Conservation (phyloP, 2,113 vertebrate species). For the Nannospalax galili region DNA sequence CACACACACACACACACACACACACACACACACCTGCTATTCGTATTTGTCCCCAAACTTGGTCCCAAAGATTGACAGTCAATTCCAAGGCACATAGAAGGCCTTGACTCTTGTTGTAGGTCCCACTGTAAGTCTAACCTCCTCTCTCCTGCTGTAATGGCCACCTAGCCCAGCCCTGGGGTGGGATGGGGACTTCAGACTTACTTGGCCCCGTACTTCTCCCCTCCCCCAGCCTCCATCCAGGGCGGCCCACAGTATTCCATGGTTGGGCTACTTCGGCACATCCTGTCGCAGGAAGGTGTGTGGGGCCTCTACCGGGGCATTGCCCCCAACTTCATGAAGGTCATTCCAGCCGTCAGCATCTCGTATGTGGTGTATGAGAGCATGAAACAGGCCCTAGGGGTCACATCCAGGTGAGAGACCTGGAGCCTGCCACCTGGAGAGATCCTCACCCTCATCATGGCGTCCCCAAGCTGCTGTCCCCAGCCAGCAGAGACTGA, state of each 20-base stretch:
- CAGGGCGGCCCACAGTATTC: slow-evolving; percentile 80
- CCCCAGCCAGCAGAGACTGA: not conserved
- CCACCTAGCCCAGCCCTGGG: not conserved
- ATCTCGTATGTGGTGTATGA: slow-evolving; percentile 92
- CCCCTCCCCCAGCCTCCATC: slow-evolving; percentile 76
- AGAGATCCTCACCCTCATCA: not conserved
- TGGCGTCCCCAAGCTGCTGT: not conserved
- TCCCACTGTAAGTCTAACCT: not conserved
- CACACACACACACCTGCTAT: not conserved
- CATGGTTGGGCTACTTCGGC: slow-evolving; percentile 82
- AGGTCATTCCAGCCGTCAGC: slow-evolving; percentile 94
- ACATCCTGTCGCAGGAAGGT: slow-evolving; percentile 84
- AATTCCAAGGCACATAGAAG: not conserved
- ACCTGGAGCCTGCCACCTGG: not conserved
- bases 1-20: not conserved
- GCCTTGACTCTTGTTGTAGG: not conserved
- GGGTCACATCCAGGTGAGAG: slow-evolving; percentile 84
- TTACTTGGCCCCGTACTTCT: slow-evolving; percentile 19
- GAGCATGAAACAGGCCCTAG: slow-evolving; percentile 85
- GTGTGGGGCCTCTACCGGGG: slow-evolving; percentile 84
- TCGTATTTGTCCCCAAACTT: not conserved
- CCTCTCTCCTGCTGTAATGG: not conserved
- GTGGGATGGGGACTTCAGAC: not conserved
- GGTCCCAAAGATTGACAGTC: not conserved
- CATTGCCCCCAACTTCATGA: slow-evolving; percentile 87